These are phyloP conservation scores for Cettia cetti DNA, from an alignment of 2,113 vertebrate genomes.

Conservation along the genomic window DNA sequence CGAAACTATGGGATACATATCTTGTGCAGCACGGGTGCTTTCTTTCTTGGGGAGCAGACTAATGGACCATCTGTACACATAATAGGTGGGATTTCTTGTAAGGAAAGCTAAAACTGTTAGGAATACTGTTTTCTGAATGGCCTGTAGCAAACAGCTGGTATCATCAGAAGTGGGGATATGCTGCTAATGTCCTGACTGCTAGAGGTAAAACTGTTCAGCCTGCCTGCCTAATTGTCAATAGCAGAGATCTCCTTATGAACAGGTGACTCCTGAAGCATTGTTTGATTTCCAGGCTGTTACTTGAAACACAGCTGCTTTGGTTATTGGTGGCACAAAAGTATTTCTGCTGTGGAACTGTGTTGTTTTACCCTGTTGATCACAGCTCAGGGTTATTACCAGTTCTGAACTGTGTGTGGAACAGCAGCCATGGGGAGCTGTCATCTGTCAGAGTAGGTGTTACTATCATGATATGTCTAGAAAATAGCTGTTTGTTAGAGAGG, in stretches of 20 bases:
- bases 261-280: neutral
- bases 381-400: neutral
- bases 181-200: neutral
- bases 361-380: too few relatives aligned
- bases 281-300: neutral
- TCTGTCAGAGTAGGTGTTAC: neutral
- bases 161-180: neutral
- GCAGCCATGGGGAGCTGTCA: neutral
- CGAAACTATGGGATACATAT: neutral
- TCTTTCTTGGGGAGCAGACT: neutral
- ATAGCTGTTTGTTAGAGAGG: neutral
- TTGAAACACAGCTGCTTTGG: neutral
- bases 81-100: neutral
- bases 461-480: fast-evolving
- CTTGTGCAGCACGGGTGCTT: slow-evolving; percentile 51
- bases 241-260: neutral
- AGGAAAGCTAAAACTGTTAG: neutral
- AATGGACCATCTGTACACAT: neutral
- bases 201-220: neutral
- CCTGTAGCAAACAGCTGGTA: neutral
- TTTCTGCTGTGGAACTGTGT: neutral
- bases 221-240: neutral
- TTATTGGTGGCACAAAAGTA: neutral
- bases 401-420: neutral
- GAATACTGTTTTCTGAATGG: neutral